Conservation (phyloP, 2,113 vertebrate species). For the Alectura lathami region DNA sequence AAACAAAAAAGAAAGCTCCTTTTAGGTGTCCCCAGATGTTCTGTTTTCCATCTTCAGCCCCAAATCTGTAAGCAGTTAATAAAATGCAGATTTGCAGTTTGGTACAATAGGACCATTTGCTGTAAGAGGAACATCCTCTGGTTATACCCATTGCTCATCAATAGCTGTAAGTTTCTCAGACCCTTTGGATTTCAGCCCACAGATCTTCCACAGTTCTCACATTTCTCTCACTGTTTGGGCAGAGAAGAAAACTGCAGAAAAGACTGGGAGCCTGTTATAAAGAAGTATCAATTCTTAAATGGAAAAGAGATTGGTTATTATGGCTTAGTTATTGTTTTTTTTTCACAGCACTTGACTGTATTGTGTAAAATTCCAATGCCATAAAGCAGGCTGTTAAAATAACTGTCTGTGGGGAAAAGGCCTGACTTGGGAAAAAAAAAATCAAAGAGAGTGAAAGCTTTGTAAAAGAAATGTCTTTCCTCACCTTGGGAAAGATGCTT, state of each 20-base stretch:
- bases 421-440: background rate
- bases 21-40: background rate
- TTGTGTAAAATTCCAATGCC: background rate
- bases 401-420: background rate
- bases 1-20: background rate
- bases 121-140: background rate
- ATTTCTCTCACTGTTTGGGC: background rate
- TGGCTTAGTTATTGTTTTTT: background rate
- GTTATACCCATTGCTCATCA: background rate
- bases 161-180: background rate
- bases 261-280: background rate
- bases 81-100: background rate
- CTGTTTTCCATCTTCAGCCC: background rate
- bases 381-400: background rate
- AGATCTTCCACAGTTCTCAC: background rate
- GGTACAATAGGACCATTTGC: background rate
- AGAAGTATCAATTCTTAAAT: background rate
- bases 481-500: constrained; percentile 7
- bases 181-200: background rate
- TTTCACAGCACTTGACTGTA: background rate
- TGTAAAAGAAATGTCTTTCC: background rate
- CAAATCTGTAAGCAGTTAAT: background rate
- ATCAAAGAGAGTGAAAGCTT: background rate
- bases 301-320: background rate
- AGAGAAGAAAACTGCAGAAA: background rate